Conservation (phyloP, 2,888 invertebrate species). For the Acronicta alni region DNA sequence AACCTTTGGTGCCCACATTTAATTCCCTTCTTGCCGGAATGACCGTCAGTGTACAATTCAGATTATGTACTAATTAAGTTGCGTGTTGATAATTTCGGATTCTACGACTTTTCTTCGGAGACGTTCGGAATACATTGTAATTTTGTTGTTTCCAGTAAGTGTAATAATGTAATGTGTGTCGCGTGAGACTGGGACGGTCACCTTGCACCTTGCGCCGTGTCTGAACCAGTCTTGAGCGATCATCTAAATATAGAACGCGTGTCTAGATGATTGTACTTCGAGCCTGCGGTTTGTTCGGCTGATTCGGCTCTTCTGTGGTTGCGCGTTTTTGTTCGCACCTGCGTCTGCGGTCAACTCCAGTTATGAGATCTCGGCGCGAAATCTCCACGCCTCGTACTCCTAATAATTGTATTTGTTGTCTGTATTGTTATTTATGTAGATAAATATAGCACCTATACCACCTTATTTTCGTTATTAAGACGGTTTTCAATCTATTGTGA, state of each 20-base stretch:
- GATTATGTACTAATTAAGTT: conserved; percentile 67
- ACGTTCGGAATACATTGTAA: conserved; percentile 63
- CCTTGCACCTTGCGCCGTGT: conserved; percentile 73
- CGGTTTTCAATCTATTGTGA: conserved; percentile 56
- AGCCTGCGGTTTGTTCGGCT: conserved; percentile 74
- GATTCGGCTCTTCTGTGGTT: conserved; percentile 73
- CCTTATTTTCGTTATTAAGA: conserved; percentile 45
- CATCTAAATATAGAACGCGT: conserved; percentile 82
- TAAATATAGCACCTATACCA: conserved; percentile 35
- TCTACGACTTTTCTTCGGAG: conserved; percentile 63
- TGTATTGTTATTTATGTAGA: conserved; percentile 53
- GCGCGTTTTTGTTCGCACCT: conserved; percentile 79
- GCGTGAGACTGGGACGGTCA: conserved; percentile 68
- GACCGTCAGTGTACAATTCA: conserved; percentile 66
- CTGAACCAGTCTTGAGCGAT: conserved; percentile 73
- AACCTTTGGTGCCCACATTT: conserved; percentile 73
- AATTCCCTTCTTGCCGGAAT: conserved; percentile 69
- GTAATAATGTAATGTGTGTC: conserved; percentile 63
- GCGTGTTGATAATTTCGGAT: conserved; percentile 60
- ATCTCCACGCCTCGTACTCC: conserved; percentile 49
- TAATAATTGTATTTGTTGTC: conserved; percentile 51
- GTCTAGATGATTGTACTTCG: conserved; percentile 77
- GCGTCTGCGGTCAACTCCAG: conserved; percentile 78
- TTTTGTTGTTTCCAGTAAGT: conserved; percentile 65
- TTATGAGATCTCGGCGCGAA: conserved; percentile 64